phyloP scores from a whole-genome alignment of 2,113 vertebrate genomes.

The Rhea americana region DNA sequence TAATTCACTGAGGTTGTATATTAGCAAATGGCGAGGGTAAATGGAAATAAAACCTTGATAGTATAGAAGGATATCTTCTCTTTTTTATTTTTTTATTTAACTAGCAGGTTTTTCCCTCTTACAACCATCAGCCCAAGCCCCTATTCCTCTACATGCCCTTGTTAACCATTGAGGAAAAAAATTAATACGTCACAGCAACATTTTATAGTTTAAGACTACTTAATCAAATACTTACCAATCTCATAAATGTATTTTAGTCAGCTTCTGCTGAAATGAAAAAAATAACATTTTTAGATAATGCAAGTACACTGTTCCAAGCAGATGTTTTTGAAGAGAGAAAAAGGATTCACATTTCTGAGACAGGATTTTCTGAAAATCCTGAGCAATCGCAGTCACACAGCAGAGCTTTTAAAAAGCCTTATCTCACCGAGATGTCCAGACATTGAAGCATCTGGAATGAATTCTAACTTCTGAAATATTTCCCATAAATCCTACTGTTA shows the following conservation, averaged over 20 bases:
- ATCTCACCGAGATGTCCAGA: background rate
- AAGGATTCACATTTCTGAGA: background rate
- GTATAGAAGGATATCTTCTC: background rate
- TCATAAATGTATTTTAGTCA: conserved; percentile 18
- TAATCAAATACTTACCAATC: background rate
- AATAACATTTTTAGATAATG: background rate
- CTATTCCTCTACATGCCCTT: background rate
- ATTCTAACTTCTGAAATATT: background rate
- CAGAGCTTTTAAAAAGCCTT: background rate
- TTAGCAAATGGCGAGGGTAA: background rate
- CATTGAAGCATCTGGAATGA: background rate
- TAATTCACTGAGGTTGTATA: background rate
- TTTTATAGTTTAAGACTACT: background rate
- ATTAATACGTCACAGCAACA: background rate
- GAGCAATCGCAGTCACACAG: background rate
- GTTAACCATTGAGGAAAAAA: background rate
- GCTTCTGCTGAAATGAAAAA: background rate
- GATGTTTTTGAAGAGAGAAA: background rate
- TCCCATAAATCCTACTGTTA: background rate
- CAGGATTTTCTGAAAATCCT: background rate
- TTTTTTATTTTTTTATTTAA: background rate
- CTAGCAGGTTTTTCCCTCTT: background rate
- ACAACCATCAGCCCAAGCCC: background rate
- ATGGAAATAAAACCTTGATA: background rate
- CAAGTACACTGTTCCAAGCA: background rate